Evolutionary conservation across 1,140 invertebrate species (phyloP), one percentile per base, ranked within the genome.

Genomic region (Heterodera schachtii): DNA sequence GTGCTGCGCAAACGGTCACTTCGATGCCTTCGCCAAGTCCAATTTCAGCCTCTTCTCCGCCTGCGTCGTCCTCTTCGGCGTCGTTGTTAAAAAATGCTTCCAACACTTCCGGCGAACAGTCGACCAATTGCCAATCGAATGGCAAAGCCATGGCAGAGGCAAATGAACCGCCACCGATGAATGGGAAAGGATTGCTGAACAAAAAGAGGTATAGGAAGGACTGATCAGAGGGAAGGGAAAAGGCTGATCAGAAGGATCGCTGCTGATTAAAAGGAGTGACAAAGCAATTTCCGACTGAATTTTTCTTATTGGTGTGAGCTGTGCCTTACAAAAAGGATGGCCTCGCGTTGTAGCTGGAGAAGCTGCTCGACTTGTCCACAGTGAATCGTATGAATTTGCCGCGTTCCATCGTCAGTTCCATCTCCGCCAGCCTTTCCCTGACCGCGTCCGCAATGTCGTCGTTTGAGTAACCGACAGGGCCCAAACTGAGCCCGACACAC

Each of bases 21-120:
- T 71, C 44, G 16, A 60, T 19, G 57, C 16, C 69, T 9, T 71
- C 16, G 21, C 69, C 69, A 11, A 41, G 44, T 71, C 69, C 21
- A 71, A 71, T 9, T 71, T 16, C 69, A 31, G 16, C 57, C 57
- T 60, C 57, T 60, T 60, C 57, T 16, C 16, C 57, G 13, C 57
- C 57, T 1, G 13, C 69, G 19, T 46, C 69, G 31, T 43, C 44
- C 44, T 71, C 69, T 6, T 71, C 69, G 3, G 69, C 13, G 7
- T 71, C 69, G 31, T 71, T 71, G 21, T 71, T 71, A 31, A 71
- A 71, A 46, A 71, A 71, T 1, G 69, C 21, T n/a, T 71, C 69
- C 31, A 71, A 16, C 9, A 41, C 31, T 71, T 71, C 69, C 21
- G 44, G 69, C 8, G 69, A 71, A 71, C 69, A 41, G 69, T 71